Evolutionary conservation across 2,113 vertebrate species (phyloP).

Genomic region (Trachemys scripta): DNA sequence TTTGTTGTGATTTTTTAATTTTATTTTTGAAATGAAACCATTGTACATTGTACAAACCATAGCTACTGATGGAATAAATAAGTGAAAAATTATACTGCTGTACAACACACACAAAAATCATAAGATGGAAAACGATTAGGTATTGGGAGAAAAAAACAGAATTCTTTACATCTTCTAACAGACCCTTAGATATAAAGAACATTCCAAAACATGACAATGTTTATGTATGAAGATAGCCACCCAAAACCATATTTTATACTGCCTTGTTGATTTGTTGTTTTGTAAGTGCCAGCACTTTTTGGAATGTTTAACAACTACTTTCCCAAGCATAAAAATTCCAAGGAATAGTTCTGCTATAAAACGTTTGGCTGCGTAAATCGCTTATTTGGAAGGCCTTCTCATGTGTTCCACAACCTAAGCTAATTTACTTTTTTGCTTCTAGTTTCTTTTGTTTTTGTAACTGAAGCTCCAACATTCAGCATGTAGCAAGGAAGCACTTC

Average conservation of each 20-base stretch:
- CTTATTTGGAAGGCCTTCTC: slow-evolving; percentile 65
- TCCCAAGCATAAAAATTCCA: slow-evolving; percentile 77
- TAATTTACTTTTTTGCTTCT: slow-evolving; percentile 68
- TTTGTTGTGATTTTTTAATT: slow-evolving; percentile 81
- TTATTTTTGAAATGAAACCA: slow-evolving; percentile 88
- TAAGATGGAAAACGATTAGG: slow-evolving; percentile 83
- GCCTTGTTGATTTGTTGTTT: slow-evolving; percentile 71
- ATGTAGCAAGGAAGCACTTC: slow-evolving; percentile 81
- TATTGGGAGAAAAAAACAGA: slow-evolving; percentile 71
- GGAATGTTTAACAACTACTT: slow-evolving; percentile 83
- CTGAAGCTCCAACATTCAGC: slow-evolving; percentile 72
- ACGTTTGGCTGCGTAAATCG: slow-evolving; percentile 74
- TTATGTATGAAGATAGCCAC: slow-evolving; percentile 75
- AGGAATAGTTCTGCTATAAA: slow-evolving; percentile 75
- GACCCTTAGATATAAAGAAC: slow-evolving; percentile 80
- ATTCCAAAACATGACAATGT: slow-evolving; percentile 78
- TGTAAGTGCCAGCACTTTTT: slow-evolving; percentile 84
- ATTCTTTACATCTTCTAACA: slow-evolving; percentile 83
- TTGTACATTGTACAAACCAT: slow-evolving; percentile 97
- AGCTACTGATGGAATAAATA: slow-evolving; percentile 99
- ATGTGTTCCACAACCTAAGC: slow-evolving; percentile 63
- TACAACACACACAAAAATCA: slow-evolving; percentile 89
- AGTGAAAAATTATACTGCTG: slow-evolving; percentile 95
- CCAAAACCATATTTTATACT: slow-evolving; percentile 62
- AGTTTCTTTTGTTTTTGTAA: slow-evolving; percentile 47